Evolutionary conservation across 2,888 invertebrate genomes (phyloP), one percentile per base, ranked within the genome.

Genomic region (Cerceris ruficornis): DNA sequence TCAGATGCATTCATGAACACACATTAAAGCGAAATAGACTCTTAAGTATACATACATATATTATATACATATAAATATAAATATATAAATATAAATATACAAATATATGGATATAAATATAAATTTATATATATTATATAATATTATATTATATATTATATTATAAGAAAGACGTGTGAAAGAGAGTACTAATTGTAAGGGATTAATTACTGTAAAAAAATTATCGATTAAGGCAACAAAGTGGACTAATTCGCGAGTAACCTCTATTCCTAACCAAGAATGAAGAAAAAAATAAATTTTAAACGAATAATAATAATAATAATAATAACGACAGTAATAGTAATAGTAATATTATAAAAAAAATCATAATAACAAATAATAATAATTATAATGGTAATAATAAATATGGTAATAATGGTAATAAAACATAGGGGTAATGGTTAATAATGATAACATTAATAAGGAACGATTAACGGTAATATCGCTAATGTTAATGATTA

Each of bases 221-320:
- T 59, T 77, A 76, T 64, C 49, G 64, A 70, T 76, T 70, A 76
- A 82, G 52, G 71, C 73, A 80, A 82, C 75, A 81, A 83, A 61
- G 75, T 82, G 77, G 68, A 77, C 75, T 80, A 77, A 79, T 83
- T 84, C 72, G 69, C 79, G 78, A 75, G 78, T 78, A 82, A 85
- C 69, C 76, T 82, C 72, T 86, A 84, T 84, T 84, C 84, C 84
- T 84, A 79, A 77, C 73, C 69, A 72, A 76, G 54, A 75, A 66
- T 66, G 57, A 75, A 11, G 46, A 46, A 11, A 46, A 43, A 11
- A 11, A 46, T n/a, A n/a, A 52, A 13, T 9, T 28, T 28, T 28
- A 28, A 75, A 66, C 61, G 57, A 75, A 11, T 8, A 46, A 11
- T 11, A 46, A 11, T 8, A 46, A 9, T 9, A 52, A 13, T 9